These are phyloP conservation scores for Chrysochloris asiatica DNA, from an alignment of 2,113 vertebrate genomes.

Conservation along the genomic window DNA sequence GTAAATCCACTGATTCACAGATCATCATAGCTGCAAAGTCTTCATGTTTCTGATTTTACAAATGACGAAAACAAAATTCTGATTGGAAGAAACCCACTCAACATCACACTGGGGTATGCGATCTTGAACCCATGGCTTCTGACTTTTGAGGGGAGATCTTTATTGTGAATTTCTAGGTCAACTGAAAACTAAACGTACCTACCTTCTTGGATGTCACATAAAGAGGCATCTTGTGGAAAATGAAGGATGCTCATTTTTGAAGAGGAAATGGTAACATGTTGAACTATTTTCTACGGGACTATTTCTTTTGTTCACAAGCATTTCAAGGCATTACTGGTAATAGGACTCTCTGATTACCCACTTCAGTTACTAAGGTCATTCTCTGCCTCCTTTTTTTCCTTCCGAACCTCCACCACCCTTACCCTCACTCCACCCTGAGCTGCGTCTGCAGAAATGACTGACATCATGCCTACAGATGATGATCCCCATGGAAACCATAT, in stretches of 20 bases:
- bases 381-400: neutral
- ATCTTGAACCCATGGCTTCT: neutral
- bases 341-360: neutral
- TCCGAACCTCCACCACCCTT: neutral
- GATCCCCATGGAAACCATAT: slow-evolving; percentile 34
- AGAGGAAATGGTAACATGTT: too few species aligned
- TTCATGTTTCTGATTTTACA: neutral
- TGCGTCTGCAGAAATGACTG: neutral
- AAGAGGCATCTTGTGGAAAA: neutral
- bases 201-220: neutral
- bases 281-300: neutral
- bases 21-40: neutral
- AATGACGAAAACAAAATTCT: neutral
- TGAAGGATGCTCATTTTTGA: neutral
- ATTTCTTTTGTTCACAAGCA: neutral
- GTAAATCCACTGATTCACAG: neutral
- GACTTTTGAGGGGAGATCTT: neutral
- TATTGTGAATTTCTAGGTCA: neutral
- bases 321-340: neutral
- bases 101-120: too few species aligned
- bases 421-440: neutral
- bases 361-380: neutral
- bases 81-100: neutral
- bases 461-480: neutral
- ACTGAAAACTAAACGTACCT: neutral